Evolutionary conservation across 2,888 invertebrate species (phyloP), one percentile per base, ranked within the genome.

Genomic region (Orchesella flavescens): DNA sequence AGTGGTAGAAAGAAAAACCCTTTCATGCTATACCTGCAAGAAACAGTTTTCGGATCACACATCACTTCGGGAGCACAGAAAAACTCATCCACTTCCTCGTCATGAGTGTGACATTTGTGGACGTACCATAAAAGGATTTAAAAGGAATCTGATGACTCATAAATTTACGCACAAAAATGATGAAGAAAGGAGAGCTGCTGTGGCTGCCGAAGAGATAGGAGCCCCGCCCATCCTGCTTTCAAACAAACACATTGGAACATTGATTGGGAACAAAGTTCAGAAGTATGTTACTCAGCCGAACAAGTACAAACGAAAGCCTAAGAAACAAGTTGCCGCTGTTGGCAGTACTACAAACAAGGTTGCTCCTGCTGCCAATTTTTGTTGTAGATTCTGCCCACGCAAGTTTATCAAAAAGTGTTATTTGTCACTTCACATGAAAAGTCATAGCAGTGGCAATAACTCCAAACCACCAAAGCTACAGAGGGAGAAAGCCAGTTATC

Each of bases 101-200:
- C 24, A 66, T 19, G 57, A 53, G 10, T 76, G 76, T 34, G 76
- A 76, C 34, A 65, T 76, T 1, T 76, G 76, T 43, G 68, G 68
- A 4, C 24, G 57, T 2, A 57, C 76, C 10, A 21, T 76, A 0
- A 65, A 66, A 19, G 76, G 76, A 1, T 55, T 23, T 2, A 0
- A 5, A 10, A 55, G 2, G 7, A 76, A 76, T 43, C n/a, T 76
- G 17, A 12, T 65, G 44, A 63, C 55, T 21, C 76, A 76, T 43
- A 76, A 76, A 24, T 76, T 76, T 68, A 66, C 76, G 0, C 76
- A 76, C 43, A 76, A 76, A 66, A 76, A 76, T 66, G 65, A 76
- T 21, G 76, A 76, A 66, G 76, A 76, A 43, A n/a, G 76, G 9
- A 21, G 55, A 15, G 55, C 43, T 19, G 53, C 76, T 0, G 19